phyloP scores from a whole-genome alignment of 2,797 vertebrate genomes.

The Merluccius polli region DNA sequence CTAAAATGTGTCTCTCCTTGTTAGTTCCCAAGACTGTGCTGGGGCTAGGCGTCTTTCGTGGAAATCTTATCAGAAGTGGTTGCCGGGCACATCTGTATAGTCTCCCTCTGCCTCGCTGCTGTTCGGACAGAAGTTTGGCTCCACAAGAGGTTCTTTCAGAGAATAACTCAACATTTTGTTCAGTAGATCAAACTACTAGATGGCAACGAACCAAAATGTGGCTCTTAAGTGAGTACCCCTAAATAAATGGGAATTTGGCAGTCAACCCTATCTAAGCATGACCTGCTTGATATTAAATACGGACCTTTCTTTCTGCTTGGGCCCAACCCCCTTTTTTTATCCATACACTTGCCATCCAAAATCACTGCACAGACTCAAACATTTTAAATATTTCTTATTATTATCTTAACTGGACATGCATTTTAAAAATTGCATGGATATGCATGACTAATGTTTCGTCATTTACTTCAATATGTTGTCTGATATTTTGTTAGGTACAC shows the following conservation, averaged over 20 bases:
- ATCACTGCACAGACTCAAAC: not conserved
- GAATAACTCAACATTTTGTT: constrained; percentile 32
- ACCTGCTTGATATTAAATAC: not conserved
- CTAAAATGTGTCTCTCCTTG: constrained; percentile 40
- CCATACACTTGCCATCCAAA: not conserved
- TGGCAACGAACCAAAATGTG: constrained; percentile 5
- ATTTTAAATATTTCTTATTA: not conserved
- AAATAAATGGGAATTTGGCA: constrained; percentile 14
- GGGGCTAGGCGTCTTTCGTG: constrained; percentile 22
- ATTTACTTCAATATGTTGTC: not conserved
- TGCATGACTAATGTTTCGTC: not conserved
- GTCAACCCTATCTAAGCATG: not conserved
- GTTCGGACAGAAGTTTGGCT: constrained; percentile 44
- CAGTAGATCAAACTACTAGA: constrained; percentile 15
- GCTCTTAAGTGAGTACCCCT: constrained; percentile 3
- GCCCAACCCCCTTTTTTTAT: not conserved
- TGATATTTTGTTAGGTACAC: not conserved
- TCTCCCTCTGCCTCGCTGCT: constrained; percentile 33
- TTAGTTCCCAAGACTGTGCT: constrained; percentile 40
- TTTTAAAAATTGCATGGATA: not conserved
- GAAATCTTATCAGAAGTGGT: constrained; percentile 50
- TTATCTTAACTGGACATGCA: not conserved
- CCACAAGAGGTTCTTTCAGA: constrained; percentile 20
- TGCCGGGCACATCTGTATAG: constrained; percentile 45
- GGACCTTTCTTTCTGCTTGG: not conserved